Evolutionary conservation across 2,797 vertebrate species (phyloP).

Genomic region (Gymnodraco acuticeps): DNA sequence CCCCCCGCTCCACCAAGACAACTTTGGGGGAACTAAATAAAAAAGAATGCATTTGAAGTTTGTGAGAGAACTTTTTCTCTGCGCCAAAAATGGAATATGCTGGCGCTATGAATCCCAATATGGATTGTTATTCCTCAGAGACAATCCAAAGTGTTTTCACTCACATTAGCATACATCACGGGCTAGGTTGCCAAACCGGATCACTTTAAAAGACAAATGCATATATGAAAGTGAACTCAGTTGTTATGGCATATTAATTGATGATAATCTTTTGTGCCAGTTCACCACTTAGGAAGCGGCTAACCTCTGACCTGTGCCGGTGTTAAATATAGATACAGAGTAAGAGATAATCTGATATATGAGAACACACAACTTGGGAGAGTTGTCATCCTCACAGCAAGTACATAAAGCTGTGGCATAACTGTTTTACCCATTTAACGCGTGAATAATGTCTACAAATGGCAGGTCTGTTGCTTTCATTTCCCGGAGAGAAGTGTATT

Average conservation of each 20-base stretch:
- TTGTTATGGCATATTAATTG: slow-evolving; percentile 83
- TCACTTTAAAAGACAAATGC: slow-evolving; percentile 81
- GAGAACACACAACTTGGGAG: slow-evolving; percentile 30
- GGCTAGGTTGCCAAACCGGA: slow-evolving; percentile 70
- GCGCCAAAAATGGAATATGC: slow-evolving; percentile 46
- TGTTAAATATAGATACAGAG: slow-evolving; percentile 68
- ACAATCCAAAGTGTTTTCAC: slow-evolving; percentile 75
- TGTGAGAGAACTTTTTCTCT: slow-evolving; percentile 51
- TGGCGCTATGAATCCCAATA: slow-evolving; percentile 65
- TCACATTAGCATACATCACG: slow-evolving; percentile 83
- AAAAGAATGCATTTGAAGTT: slow-evolving; percentile 33
- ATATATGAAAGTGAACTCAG: slow-evolving; percentile 73
- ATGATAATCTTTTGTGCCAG: slow-evolving; percentile 76
- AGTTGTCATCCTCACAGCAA: slow-evolving; percentile 56
- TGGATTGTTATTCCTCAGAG: slow-evolving; percentile 77
- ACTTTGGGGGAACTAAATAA: slow-evolving; percentile 45
- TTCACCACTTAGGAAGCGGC: slow-evolving; percentile 59
- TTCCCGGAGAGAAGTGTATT: slow-evolving; percentile 76
- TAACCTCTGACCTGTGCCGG: slow-evolving; percentile 57
- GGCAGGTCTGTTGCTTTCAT: slow-evolving; percentile 78
- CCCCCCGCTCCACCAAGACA: slow-evolving; percentile 39
- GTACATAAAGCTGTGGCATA: slow-evolving; percentile 70
- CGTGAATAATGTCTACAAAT: slow-evolving; percentile 83
- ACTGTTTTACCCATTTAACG: slow-evolving; percentile 80
- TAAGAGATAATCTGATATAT: slow-evolving; percentile 2